Conservation (phyloP, 2,797 vertebrate genomes). For the Pantherophis vulpinus region DNA sequence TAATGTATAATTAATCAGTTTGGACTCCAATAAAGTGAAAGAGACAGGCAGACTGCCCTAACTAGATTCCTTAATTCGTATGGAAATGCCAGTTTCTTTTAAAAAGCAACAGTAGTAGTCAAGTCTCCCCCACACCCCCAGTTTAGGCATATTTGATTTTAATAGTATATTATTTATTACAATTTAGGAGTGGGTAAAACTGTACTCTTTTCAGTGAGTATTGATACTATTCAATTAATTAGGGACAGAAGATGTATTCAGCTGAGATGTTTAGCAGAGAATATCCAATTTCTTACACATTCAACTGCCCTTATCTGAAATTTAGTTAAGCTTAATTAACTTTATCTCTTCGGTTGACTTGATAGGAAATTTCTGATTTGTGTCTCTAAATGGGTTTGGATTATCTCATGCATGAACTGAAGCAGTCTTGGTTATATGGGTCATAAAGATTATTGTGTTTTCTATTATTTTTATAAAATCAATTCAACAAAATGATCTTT, state of each 20-base stretch:
- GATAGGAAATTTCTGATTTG: neutral
- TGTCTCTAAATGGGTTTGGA: neutral
- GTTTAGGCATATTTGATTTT: neutral
- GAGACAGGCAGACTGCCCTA: neutral
- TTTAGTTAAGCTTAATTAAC: neutral
- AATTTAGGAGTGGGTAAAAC: neutral
- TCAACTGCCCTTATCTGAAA: neutral
- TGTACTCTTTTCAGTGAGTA: neutral
- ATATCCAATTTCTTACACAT: neutral
- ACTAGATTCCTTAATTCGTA: neutral
- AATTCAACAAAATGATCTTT: neutral
- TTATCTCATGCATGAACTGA: neutral
- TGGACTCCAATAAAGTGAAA: neutral
- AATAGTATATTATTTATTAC: neutral
- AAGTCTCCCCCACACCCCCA: neutral
- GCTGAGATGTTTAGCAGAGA: neutral
- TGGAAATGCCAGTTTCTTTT: neutral
- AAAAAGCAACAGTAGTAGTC: neutral
- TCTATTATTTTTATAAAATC: neutral
- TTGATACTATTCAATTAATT: neutral
- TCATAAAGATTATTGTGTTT: neutral
- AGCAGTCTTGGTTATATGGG: neutral
- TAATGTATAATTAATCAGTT: neutral
- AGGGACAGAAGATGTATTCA: neutral
- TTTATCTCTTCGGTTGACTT: neutral